These are phyloP conservation scores for Podarcis lilfordi DNA, from an alignment of 2,797 vertebrate genomes.

Conservation along the genomic window DNA sequence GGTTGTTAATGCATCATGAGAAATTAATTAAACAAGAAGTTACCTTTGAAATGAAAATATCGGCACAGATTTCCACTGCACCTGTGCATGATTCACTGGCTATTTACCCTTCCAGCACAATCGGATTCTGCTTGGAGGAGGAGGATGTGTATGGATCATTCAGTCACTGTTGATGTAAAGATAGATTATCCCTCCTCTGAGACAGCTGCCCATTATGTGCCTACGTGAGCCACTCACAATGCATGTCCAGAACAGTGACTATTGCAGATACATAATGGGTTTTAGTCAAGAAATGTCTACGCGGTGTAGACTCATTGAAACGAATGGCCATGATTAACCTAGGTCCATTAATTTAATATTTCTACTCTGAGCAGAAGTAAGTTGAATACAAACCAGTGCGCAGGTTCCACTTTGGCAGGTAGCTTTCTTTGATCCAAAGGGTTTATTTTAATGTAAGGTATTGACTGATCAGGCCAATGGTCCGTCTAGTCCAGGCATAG, in stretches of 20 bases:
- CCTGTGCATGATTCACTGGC: background rate
- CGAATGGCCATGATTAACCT: no score
- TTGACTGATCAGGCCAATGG: no score
- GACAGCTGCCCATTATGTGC: background rate
- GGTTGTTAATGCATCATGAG: no score
- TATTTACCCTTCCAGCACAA: background rate
- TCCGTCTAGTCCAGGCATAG: no score
- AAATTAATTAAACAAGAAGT: background rate
- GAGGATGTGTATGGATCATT: background rate
- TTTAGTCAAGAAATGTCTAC: no score
- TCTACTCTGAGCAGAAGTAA: no score
- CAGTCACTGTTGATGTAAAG: background rate
- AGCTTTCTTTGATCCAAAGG: no score
- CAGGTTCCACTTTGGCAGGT: background rate
- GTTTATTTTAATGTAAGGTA: no score
- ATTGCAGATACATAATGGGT: background rate
- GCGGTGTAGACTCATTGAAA: no score
- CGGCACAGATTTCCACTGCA: background rate
- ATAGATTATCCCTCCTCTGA: background rate
- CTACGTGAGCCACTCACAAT: background rate
- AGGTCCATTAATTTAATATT: no score
- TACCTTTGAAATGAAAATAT: background rate
- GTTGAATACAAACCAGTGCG: no score
- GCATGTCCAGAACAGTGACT: background rate
- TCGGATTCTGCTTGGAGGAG: background rate